Evolutionary conservation across 2,888 invertebrate genomes (phyloP).

Genomic region (Chrysotoxum bicinctum): DNA sequence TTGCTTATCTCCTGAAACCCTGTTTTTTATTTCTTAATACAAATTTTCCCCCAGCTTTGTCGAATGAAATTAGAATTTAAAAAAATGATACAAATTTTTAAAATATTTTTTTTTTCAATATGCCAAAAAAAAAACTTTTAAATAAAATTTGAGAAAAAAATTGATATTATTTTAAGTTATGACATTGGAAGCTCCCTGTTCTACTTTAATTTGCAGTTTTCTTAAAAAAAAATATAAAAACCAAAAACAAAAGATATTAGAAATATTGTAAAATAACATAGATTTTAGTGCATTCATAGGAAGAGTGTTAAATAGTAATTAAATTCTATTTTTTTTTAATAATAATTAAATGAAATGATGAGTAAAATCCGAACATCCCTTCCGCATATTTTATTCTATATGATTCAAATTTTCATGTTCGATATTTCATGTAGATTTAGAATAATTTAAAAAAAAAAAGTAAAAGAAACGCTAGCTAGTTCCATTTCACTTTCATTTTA

Average conservation of each 20-base stretch:
- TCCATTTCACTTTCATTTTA: background rate
- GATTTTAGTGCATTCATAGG: slow-evolving; percentile 25
- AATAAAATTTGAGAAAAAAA: slow-evolving; percentile 37
- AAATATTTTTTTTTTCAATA: slow-evolving; percentile 4
- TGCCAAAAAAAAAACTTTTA: slow-evolving; percentile 26
- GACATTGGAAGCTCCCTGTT: slow-evolving; percentile 58
- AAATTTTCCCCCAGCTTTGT: slow-evolving; percentile 1
- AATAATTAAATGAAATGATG: slow-evolving; percentile 26
- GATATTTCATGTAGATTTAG: slow-evolving; percentile 50
- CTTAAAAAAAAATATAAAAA: slow-evolving; percentile 26
- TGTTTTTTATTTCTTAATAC: background rate
- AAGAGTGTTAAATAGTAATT: slow-evolving; percentile 22
- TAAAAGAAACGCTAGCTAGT: background rate
- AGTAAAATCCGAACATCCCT: slow-evolving; percentile 67
- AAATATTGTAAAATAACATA: slow-evolving; percentile 32
- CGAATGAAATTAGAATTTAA: slow-evolving; percentile 14
- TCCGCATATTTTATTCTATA: slow-evolving; percentile 71
- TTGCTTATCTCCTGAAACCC: background rate
- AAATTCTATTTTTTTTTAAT: background rate
- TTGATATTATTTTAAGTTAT: slow-evolving; percentile 38
- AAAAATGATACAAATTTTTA: background rate
- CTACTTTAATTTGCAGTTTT: slow-evolving; percentile 54
- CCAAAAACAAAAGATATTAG: slow-evolving; percentile 1
- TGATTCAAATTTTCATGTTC: slow-evolving; percentile 64
- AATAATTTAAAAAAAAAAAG: background rate